phyloP scores from a whole-genome alignment of 2,888 invertebrate genomes.

The Malthinus seriepunctatus region DNA sequence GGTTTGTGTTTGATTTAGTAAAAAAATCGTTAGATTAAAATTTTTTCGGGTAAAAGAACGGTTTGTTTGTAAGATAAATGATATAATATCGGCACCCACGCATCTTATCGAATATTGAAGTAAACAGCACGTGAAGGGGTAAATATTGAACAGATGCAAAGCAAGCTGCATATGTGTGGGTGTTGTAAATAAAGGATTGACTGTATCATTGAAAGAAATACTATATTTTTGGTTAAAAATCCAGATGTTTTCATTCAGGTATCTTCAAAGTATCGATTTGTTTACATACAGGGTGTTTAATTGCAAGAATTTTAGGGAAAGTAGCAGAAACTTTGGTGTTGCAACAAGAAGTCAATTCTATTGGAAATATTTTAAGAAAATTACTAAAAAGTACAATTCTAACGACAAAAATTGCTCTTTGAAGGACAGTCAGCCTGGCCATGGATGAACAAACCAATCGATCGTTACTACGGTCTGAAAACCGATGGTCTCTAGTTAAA shows the following conservation, averaged over 20 bases:
- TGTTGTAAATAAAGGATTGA: slow-evolving; percentile 31
- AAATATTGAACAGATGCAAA: slow-evolving; percentile 29
- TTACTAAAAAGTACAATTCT: no score
- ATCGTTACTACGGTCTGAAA: no score
- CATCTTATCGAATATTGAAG: slow-evolving; percentile 27
- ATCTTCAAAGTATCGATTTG: slow-evolving; percentile 8
- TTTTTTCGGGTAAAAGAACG: slow-evolving; percentile 1
- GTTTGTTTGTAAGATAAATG: not conserved
- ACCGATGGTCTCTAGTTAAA: no score
- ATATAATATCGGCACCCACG: slow-evolving; percentile 21
- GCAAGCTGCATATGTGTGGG: slow-evolving; percentile 30
- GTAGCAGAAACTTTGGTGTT: no score
- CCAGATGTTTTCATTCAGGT: slow-evolving; percentile 43
- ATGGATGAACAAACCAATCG: no score
- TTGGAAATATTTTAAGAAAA: no score
- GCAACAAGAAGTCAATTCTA: no score
- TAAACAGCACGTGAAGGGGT: slow-evolving; percentile 29
- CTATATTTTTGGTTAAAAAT: slow-evolving; percentile 45
- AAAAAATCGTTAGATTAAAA: slow-evolving; percentile 3
- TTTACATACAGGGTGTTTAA: no score
- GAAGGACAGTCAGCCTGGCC: no score
- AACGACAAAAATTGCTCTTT: no score
- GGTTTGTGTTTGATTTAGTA: not conserved
- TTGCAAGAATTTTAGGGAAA: no score
- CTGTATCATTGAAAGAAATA: slow-evolving; percentile 42